Evolutionary conservation across 64 coral and sea anemone species (phyloP).

Genomic region (Pachyseris speciosa): DNA sequence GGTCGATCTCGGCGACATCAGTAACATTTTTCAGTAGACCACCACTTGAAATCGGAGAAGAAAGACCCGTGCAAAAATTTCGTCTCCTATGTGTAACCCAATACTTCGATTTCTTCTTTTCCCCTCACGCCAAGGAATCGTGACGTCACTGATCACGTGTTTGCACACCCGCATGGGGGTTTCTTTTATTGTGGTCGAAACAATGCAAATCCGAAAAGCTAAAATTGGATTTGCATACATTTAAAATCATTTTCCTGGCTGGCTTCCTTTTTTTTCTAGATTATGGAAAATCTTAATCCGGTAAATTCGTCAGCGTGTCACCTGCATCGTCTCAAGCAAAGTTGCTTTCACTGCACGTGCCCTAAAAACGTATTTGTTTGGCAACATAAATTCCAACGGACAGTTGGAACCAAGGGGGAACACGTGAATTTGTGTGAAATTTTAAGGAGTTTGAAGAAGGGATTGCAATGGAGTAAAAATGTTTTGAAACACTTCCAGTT

Average conservation of each 20-base stretch:
- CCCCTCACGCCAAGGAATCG: slow-evolving; percentile 13
- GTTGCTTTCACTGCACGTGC: not conserved
- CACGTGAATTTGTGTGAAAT: too few species aligned
- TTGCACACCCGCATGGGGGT: not conserved
- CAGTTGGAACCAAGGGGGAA: too few species aligned
- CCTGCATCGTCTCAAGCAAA: not conserved
- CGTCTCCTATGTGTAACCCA: not conserved
- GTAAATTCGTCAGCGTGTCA: not conserved
- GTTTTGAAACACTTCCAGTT: too few species aligned
- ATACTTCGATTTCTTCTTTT: not conserved
- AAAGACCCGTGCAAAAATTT: not conserved
- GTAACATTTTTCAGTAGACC: not conserved
- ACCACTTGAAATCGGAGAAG: slow-evolving; percentile 38
- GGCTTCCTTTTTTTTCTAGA: not conserved
- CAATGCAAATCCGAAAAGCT: not conserved
- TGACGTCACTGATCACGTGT: slow-evolving; percentile 70
- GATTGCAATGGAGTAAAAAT: too few species aligned
- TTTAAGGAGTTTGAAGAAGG: too few species aligned
- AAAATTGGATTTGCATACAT: slow-evolving; percentile 21
- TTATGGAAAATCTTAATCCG: not conserved
- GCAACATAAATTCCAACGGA: too few species aligned
- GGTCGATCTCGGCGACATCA: slow-evolving; percentile 3
- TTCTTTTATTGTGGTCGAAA: not conserved
- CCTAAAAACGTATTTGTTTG: too few species aligned
- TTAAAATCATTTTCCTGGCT: not conserved